A percentile compares a stretch with the other conserved stretches of the same genome.
These are phyloP conservation scores for Phoronis australis DNA, from an alignment of 2,888 invertebrate genomes.

Conservation along the genomic window DNA sequence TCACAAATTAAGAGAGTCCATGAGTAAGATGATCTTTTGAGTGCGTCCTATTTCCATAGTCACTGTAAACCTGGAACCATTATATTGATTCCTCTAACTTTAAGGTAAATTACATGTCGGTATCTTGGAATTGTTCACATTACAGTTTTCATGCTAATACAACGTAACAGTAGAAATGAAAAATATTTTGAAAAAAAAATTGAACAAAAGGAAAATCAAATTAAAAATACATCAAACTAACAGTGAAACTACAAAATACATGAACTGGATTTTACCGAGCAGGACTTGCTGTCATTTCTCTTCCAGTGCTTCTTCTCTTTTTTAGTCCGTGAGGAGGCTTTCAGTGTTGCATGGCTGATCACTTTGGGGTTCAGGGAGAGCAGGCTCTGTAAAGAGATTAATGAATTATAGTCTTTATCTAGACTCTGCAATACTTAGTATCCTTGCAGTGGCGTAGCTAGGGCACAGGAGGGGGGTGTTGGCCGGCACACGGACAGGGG, in stretches of 20 bases:
- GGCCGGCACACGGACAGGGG: neutral
- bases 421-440: too few species aligned
- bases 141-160: too few species aligned
- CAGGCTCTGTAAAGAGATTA: slow-evolving; percentile 67
- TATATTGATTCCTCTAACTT: too few species aligned
- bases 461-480: too few species aligned
- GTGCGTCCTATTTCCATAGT: too few species aligned
- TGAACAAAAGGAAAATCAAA: neutral
- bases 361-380: slow-evolving; percentile 79
- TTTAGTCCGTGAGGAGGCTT: slow-evolving; percentile 83
- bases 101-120: too few species aligned
- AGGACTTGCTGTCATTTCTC: slow-evolving; percentile 78
- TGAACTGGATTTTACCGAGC: slow-evolving; percentile 77
- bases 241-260: neutral
- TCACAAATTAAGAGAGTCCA: too few species aligned
- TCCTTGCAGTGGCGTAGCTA: too few species aligned
- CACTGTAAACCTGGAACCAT: too few species aligned
- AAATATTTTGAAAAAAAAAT: neutral
- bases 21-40: too few species aligned
- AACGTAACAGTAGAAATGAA: neutral
- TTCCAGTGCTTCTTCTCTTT: slow-evolving; percentile 91
- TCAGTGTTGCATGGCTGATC: slow-evolving; percentile 68
- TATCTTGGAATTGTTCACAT: too few species aligned
- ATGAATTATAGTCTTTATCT: too few species aligned
- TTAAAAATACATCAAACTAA: slow-evolving; percentile 2